These are phyloP conservation scores for Neolamprologus sp. DNA, from an alignment of 2,113 vertebrate genomes.

Conservation along the genomic window DNA sequence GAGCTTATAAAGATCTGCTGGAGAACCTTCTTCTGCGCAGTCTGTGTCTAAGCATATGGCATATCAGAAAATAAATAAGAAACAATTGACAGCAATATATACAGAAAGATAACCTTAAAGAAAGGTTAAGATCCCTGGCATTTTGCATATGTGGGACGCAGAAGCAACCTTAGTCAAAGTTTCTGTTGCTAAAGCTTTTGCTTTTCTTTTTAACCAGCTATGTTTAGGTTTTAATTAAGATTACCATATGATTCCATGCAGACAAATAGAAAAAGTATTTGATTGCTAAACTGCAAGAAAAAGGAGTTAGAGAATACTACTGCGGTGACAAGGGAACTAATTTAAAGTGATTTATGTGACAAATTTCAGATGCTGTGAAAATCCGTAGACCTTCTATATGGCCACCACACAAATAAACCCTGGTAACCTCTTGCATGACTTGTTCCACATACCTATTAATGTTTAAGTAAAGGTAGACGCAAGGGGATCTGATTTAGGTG, in stretches of 20 bases:
- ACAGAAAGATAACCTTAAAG: neutral
- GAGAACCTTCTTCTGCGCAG: neutral
- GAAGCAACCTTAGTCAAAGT: neutral
- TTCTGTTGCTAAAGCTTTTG: neutral
- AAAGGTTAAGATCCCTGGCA: neutral
- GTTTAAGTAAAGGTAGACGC: neutral
- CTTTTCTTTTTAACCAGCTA: neutral
- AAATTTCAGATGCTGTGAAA: neutral
- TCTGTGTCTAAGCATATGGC: neutral
- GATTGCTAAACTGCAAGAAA: neutral
- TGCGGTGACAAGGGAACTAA: neutral
- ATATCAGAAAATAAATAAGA: neutral
- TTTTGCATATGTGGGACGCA: neutral
- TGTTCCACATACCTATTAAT: neutral
- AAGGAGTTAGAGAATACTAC: neutral
- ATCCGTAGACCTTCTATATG: neutral
- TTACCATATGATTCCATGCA: neutral
- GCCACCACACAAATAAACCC: neutral
- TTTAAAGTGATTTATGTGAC: neutral
- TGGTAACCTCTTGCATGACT: neutral
- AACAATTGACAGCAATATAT: neutral
- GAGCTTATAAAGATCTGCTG: neutral
- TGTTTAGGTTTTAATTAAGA: neutral
- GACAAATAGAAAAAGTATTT: neutral
- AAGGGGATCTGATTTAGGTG: neutral